These are phyloP conservation scores for Dinoponera quadriceps DNA, from an alignment of 1,140 invertebrate genomes.

Conservation along the genomic window DNA sequence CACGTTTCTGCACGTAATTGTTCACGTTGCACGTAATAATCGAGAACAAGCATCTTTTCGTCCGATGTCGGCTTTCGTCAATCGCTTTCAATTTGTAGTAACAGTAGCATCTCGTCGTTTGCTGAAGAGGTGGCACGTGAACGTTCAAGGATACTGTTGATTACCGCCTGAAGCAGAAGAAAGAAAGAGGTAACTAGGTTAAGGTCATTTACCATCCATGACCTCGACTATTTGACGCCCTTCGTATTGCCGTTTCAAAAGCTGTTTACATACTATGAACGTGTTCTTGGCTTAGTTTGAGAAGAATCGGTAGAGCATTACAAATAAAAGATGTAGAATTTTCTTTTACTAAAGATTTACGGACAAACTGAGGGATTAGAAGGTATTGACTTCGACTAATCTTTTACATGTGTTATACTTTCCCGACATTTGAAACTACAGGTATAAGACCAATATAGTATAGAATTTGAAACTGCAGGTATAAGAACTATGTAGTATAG, in stretches of 20 bases:
- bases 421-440: neutral
- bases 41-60: neutral
- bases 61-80: neutral
- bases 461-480: no score
- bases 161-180: constrained; percentile 55
- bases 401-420: neutral
- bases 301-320: constrained; percentile 36
- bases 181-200: constrained; percentile 72
- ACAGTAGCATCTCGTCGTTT: neutral
- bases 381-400: neutral
- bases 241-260: constrained; percentile 53
- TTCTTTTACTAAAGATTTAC: constrained; percentile 65
- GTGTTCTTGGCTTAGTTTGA: constrained; percentile 61
- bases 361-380: neutral
- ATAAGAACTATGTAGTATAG: neutral
- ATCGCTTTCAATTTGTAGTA: constrained; percentile 13
- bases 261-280: constrained; percentile 71
- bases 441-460: neutral
- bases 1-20: neutral
- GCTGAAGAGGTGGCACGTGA: constrained; percentile 31
- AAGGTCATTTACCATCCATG: constrained; percentile 72
- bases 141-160: constrained; percentile 55
- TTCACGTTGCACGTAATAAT: neutral
- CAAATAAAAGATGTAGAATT: no score
- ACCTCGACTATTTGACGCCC: constrained; percentile 68